Percentiles rank a stretch among this genome's conserved stretches.
phyloP scores from a whole-genome alignment of 2,113 vertebrate genomes.

The Tympanuchus pallidicinctus region DNA sequence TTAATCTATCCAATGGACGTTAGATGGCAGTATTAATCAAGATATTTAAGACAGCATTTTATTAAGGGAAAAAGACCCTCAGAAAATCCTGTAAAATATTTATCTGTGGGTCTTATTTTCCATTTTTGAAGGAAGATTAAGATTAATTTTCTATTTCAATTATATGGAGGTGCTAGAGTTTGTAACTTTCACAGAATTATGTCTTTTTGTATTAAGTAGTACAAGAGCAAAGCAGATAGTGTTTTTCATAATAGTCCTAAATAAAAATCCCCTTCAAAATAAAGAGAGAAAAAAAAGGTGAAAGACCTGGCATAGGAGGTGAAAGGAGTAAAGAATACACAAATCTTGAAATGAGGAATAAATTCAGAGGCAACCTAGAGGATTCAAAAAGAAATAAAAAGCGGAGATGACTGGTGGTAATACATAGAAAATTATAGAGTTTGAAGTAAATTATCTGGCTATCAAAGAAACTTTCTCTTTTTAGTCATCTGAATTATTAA shows the following conservation, averaged over 20 bases:
- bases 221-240: neutral
- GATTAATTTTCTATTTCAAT: neutral
- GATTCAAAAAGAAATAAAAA: neutral
- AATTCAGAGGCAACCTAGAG: neutral
- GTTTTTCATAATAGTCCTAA: rapidly evolving
- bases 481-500: neutral
- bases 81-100: neutral
- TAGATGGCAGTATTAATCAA: conserved; percentile 78
- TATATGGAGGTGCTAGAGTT: neutral
- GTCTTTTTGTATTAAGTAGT: neutral
- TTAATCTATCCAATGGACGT: conserved; percentile 31
- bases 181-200: neutral
- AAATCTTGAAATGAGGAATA: neutral
- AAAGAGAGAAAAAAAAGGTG: neutral
- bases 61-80: neutral
- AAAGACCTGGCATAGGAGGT: neutral
- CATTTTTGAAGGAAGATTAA: neutral
- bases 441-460: neutral
- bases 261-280: neutral
- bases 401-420: neutral
- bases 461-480: neutral
- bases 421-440: neutral
- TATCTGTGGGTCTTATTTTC: neutral
- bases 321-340: neutral
- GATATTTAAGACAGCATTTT: neutral